Evolutionary conservation across 2,113 vertebrate species (phyloP).

Genomic region (Taurulus bubalis): DNA sequence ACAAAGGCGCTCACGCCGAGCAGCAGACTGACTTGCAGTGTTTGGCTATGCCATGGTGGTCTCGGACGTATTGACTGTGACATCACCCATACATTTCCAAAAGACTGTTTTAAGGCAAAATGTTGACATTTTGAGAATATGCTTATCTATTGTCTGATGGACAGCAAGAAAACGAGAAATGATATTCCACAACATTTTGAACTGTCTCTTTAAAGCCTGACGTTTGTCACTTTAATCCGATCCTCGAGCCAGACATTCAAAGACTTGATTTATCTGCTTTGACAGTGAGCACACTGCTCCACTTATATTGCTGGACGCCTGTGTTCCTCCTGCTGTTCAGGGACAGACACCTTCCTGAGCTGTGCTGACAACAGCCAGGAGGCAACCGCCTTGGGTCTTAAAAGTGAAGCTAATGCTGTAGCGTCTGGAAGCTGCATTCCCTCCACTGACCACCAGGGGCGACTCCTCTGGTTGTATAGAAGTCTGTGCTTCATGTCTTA

Average conservation of each 20-base stretch:
- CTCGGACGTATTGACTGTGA: neutral
- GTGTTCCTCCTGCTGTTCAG: neutral
- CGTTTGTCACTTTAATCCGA: neutral
- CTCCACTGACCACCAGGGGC: too few relatives aligned
- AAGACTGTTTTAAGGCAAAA: neutral
- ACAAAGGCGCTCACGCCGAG: too few relatives aligned
- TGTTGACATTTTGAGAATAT: neutral
- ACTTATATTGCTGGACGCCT: neutral
- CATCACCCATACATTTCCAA: neutral
- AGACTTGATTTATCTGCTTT: constrained; percentile 4
- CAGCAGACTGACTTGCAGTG: too few relatives aligned
- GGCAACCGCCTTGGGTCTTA: too few relatives aligned
- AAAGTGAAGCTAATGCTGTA: too few relatives aligned
- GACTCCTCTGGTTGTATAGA: too few relatives aligned
- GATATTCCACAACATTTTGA: neutral
- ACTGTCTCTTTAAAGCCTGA: neutral
- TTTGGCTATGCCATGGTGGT: too few relatives aligned
- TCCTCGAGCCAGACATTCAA: neutral
- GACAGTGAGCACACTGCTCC: neutral
- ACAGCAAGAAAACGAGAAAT: neutral
- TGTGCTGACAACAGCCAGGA: neutral
- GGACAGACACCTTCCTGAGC: neutral
- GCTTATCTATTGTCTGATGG: neutral
- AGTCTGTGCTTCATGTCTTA: too few relatives aligned
- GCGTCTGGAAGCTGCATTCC: too few relatives aligned